A percentile compares a stretch with the other conserved stretches of the same genome.
Conservation (phyloP, 1,140 invertebrate species). For the Cataglyphis hispanica region DNA sequence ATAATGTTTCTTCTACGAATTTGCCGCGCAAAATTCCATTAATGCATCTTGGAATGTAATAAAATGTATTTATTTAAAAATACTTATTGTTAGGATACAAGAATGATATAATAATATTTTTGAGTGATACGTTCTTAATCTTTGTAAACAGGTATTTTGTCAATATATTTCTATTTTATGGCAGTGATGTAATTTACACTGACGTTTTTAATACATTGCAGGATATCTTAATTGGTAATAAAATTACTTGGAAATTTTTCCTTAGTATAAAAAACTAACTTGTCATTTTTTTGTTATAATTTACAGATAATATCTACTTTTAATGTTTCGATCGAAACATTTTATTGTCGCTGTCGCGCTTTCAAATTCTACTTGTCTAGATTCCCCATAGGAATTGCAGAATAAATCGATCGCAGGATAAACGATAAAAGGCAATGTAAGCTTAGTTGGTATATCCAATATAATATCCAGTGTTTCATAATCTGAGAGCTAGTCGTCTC, state of each 20-base stretch:
- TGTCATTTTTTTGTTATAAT: background rate
- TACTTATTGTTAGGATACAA: background rate
- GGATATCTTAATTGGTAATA: background rate
- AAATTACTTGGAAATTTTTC: background rate
- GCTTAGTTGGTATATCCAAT: background rate
- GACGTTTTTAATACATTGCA: background rate
- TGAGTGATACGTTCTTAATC: background rate
- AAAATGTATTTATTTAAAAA: background rate
- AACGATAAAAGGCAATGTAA: background rate
- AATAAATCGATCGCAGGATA: slow-evolving; percentile 10
- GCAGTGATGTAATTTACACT: background rate
- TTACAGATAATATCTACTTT: background rate
- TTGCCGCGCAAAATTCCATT: background rate
- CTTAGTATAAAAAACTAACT: background rate
- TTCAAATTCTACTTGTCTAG: background rate
- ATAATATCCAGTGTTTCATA: background rate
- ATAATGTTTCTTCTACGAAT: slow-evolving; percentile 5
- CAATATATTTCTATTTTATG: background rate
- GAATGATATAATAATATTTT: background rate
- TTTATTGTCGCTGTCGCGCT: background rate
- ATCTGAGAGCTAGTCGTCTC: background rate
- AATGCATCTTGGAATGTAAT: background rate
- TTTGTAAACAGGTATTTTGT: background rate
- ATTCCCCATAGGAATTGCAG: background rate
- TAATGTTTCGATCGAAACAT: background rate